phyloP scores from a whole-genome alignment of 2,113 vertebrate species.

The Scalopus aquaticus region DNA sequence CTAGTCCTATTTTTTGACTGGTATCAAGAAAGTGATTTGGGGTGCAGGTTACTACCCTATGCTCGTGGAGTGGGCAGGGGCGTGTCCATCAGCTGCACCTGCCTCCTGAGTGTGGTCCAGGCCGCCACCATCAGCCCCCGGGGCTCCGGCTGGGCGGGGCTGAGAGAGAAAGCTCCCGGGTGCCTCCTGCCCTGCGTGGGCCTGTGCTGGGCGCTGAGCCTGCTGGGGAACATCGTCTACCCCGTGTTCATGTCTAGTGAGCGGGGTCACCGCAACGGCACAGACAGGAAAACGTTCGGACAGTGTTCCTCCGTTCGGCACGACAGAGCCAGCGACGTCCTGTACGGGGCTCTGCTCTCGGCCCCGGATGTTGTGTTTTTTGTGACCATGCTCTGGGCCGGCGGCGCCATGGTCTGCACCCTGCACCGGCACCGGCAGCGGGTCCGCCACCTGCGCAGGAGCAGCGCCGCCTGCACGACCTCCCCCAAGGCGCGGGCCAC shows the following conservation, averaged over 20 bases:
- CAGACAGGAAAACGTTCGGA: background rate
- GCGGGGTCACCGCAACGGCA: background rate
- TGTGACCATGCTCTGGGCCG: background rate
- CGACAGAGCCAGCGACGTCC: fast-evolving
- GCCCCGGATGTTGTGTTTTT: background rate
- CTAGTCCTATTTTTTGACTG: background rate
- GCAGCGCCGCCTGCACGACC: background rate
- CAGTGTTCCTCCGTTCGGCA: background rate
- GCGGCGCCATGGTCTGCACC: too few relatives aligned
- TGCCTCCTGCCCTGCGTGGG: background rate
- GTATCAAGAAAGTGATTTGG: background rate
- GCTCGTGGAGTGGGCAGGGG: background rate
- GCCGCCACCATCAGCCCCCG: background rate
- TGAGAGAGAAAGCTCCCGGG: background rate
- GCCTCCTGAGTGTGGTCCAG: background rate
- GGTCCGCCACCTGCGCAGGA: background rate
- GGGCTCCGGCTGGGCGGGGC: background rate
- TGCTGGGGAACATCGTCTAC: background rate
- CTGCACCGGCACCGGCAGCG: background rate
- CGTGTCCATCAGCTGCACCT: background rate
- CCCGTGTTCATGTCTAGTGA: background rate
- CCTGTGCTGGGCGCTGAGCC: background rate
- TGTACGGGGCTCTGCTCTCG: background rate
- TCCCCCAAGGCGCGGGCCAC: too few relatives aligned
- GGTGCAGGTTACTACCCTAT: background rate